Conservation (phyloP, 2,888 invertebrate genomes). For the Tupiocoris notatus region DNA sequence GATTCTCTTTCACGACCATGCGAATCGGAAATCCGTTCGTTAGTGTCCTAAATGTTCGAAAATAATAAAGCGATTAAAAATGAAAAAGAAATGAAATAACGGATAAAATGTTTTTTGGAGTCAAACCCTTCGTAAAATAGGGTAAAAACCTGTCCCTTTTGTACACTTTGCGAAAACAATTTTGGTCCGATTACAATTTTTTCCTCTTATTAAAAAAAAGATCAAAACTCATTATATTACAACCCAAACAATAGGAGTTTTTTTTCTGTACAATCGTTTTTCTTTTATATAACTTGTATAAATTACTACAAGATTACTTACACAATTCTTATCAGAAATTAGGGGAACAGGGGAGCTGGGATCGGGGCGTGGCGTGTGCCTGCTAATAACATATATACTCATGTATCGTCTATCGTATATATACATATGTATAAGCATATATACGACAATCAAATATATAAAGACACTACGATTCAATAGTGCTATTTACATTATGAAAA, state of each 20-base stretch:
- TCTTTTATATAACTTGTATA: conserved; percentile 32
- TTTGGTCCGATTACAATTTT: conserved; percentile 48
- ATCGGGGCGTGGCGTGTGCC: conserved; percentile 43
- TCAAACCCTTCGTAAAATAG: not conserved
- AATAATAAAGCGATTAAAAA: too few relatives aligned
- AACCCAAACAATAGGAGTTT: conserved; percentile 44
- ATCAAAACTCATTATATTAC: conserved; percentile 47
- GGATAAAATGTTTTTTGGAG: conserved; percentile 42
- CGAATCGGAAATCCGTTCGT: conserved; percentile 25
- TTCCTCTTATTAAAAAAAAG: conserved; percentile 43
- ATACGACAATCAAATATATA: conserved; percentile 36
- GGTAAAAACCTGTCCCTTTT: conserved; percentile 36
- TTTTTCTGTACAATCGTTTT: conserved; percentile 45
- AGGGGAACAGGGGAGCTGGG: conserved; percentile 31
- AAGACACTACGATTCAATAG: conserved; percentile 22
- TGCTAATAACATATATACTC: conserved; percentile 40
- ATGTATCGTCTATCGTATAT: conserved; percentile 27
- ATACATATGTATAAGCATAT: conserved; percentile 39
- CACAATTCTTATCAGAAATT: conserved; percentile 29
- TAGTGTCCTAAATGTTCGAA: conserved; percentile 26
- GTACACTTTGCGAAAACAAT: conserved; percentile 48
- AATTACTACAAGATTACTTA: conserved; percentile 40
- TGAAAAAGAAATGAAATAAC: too few relatives aligned
- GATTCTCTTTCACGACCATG: conserved; percentile 44
- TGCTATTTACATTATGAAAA: conserved; percentile 26